A percentile compares a stretch with the other conserved stretches of the same genome.
Conservation (phyloP, 2,888 invertebrate genomes). For the Yponomeuta sedellus region DNA sequence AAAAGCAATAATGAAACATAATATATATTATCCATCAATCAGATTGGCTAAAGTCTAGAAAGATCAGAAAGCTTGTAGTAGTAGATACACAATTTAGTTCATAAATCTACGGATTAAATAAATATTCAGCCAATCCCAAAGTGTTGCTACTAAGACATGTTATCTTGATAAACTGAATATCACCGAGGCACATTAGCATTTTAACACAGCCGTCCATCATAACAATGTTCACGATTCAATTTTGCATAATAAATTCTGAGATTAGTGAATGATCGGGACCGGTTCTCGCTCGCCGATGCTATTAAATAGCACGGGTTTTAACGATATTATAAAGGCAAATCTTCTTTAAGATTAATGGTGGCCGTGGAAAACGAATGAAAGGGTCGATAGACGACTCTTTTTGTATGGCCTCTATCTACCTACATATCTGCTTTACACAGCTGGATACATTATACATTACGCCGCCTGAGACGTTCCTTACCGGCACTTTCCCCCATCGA, state of each 20-base stretch:
- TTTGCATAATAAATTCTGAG: not conserved
- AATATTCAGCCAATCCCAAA: not conserved
- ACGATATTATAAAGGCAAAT: constrained; percentile 2
- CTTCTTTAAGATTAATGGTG: not conserved
- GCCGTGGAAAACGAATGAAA: not conserved
- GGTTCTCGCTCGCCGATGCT: not conserved
- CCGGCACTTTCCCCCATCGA: too few relatives aligned
- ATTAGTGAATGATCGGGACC: not conserved
- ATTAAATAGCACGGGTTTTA: not conserved
- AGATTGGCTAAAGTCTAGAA: too few relatives aligned
- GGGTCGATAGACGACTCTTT: not conserved
- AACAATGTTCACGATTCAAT: constrained; percentile 1
- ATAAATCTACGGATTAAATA: not conserved
- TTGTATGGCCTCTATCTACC: not conserved
- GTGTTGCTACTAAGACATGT: not conserved
- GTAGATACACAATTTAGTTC: not conserved
- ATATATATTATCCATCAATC: constrained; percentile 13
- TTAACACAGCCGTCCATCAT: constrained; percentile 1
- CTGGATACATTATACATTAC: too few relatives aligned
- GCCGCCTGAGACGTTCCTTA: too few relatives aligned
- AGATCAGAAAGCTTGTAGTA: too few relatives aligned
- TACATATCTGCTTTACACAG: too few relatives aligned
- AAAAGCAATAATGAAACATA: constrained; percentile 14
- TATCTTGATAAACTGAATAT: not conserved
- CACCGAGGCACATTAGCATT: not conserved